Conservation (phyloP, 2,888 invertebrate genomes). For the Syrista parreyssii region DNA sequence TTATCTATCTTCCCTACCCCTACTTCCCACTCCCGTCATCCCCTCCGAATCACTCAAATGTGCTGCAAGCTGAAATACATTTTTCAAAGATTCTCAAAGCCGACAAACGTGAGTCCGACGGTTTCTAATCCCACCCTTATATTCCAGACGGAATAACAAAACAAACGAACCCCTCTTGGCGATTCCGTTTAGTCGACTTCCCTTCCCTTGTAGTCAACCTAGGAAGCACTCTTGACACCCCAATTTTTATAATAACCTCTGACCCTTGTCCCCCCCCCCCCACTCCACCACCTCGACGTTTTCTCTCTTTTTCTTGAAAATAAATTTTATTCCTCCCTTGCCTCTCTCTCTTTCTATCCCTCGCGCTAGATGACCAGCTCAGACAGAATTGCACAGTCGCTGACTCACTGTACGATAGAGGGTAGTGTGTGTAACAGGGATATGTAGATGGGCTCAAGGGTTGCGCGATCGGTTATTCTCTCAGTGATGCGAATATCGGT, state of each 20-base stretch:
- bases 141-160: slow-evolving; percentile 38
- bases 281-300: too few species aligned
- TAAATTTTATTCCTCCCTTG: background rate
- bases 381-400: background rate
- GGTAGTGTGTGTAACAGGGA: background rate
- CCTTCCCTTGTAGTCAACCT: background rate
- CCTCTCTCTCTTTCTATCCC: background rate
- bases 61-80: slow-evolving; percentile 39
- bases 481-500: background rate
- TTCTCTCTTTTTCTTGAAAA: background rate
- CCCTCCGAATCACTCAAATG: slow-evolving; percentile 30
- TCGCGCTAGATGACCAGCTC: background rate
- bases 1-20: slow-evolving; percentile 17
- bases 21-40: slow-evolving; percentile 5
- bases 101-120: slow-evolving; percentile 30
- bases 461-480: background rate
- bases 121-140: slow-evolving; percentile 27
- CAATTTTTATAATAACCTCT: background rate
- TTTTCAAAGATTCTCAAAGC: slow-evolving; percentile 34
- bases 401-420: background rate
- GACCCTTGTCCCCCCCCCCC: background rate
- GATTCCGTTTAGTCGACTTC: background rate
- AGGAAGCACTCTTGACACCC: too few species aligned
- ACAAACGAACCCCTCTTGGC: slow-evolving; percentile 27
- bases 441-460: background rate